Conservation (phyloP, 2,113 vertebrate species). For the Eurypyga helias region DNA sequence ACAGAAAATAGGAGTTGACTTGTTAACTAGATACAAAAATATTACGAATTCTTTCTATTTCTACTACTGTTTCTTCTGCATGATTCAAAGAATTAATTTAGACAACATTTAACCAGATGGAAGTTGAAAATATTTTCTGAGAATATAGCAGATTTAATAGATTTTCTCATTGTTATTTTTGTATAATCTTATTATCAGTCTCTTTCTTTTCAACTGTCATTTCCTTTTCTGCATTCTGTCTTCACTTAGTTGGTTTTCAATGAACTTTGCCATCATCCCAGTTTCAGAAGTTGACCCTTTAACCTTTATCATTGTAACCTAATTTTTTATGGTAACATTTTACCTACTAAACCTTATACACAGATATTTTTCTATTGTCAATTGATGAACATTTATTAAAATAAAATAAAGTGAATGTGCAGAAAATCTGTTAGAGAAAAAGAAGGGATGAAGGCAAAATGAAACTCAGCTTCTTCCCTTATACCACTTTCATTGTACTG, state of each 20-base stretch:
- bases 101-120: slow-evolving; percentile 8
- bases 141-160: not conserved
- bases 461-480: slow-evolving; percentile 35
- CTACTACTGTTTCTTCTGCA: not conserved
- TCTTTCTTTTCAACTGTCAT: not conserved
- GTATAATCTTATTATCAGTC: not conserved
- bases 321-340: slow-evolving; percentile 41
- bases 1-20: not conserved
- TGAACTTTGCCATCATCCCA: not conserved
- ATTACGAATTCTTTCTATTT: not conserved
- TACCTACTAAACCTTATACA: not conserved
- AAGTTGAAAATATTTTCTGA: not conserved
- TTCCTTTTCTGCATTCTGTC: not conserved
- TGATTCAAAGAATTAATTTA: slow-evolving; percentile 27
- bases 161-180: slow-evolving; percentile 35
- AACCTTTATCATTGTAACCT: not conserved
- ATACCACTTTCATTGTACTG: slow-evolving; percentile 41
- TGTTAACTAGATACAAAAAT: not conserved
- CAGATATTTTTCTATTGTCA: slow-evolving; percentile 4
- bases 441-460: not conserved
- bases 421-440: slow-evolving; percentile 57
- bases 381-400: slow-evolving; percentile 46
- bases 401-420: slow-evolving; percentile 56
- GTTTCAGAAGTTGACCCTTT: not conserved
- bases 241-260: not conserved